Base-by-base conservation (phyloP, 2,113 vertebrate species). In the Bungarus multicinctus region DNA sequence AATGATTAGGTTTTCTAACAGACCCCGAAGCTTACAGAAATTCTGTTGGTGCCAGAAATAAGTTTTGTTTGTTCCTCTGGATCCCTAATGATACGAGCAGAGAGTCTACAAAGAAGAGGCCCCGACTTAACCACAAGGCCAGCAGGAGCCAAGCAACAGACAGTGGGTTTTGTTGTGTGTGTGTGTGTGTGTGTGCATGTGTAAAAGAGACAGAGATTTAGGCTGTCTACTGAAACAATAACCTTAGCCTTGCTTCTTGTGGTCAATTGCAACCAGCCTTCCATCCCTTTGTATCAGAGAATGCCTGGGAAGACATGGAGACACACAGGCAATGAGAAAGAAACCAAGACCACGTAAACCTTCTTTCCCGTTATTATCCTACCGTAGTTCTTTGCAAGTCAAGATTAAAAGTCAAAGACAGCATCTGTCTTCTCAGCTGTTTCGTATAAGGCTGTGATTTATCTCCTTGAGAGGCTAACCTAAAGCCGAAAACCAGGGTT, bases 1-100 rank as follows among this genome's bases (percentile, higher is more conserved):
- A 52, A 89, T 88, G 92, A 94, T 94, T 95, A 94, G 96, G 95
- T 95, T 96, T 91, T 96, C 95, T 94, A 97, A 85, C 54, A 95
- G 91, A 92, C 95, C 91, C 92, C 54, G 85, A 87, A 94, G 94
- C 95, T 95, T 91, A 95, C 93, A 96, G 69, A 94, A 96, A 74
- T 22, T 69, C 91, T 90, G 54, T 85, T 94, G 55, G 88, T 93
- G 94, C 96, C 96, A 96, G 69, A 50, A 16, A 94, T 92, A 96
- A 95, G 2, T 96, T 95, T 96, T 96, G 91, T 60, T 93, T 11
- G 90, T 88, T 91, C 85, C 96, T 92, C 95, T 95, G 94, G 87
- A 95, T 90, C 89, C 8, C 87, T 95, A 91, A 20, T 0, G 1
- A 89, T 94, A 34, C 94, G 69, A 95, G 64, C 85, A n/a, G 53